A percentile compares a stretch with the other conserved stretches of the same genome.
phyloP scores from a whole-genome alignment of 2,797 vertebrate genomes.

The Mus minutoides region DNA sequence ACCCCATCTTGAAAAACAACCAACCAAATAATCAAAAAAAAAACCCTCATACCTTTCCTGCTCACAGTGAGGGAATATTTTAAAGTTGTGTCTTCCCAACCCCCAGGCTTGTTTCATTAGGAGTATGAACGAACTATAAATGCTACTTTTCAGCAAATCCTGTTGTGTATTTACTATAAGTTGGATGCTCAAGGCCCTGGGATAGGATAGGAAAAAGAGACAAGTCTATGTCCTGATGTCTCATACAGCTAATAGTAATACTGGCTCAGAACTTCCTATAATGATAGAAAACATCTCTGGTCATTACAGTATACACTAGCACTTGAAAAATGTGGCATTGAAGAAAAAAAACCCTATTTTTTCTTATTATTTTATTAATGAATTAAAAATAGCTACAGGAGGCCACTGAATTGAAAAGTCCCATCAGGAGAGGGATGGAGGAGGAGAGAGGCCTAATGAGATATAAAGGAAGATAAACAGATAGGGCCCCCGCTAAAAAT shows the following conservation, averaged over 20 bases:
- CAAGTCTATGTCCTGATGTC: background rate
- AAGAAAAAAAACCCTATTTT: background rate
- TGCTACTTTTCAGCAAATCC: slow-evolving; percentile 16
- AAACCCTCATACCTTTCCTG: background rate
- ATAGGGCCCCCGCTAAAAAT: slow-evolving; percentile 9
- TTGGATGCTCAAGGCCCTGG: background rate
- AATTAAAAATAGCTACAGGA: background rate
- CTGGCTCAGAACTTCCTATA: background rate
- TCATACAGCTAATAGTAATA: background rate
- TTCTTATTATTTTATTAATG: slow-evolving; percentile 9
- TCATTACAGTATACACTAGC: background rate
- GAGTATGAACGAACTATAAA: background rate
- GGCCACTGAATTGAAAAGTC: background rate
- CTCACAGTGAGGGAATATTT: background rate
- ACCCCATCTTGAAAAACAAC: background rate
- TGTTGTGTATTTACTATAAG: background rate
- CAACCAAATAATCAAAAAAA: background rate
- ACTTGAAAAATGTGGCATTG: background rate
- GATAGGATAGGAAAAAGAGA: background rate
- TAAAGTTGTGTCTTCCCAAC: background rate
- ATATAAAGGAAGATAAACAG: slow-evolving; percentile 1
- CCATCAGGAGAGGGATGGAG: background rate
- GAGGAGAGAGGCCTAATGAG: background rate
- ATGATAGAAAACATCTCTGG: background rate
- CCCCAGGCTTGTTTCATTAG: background rate